Base-by-base conservation (phyloP, 2,888 invertebrate species). In the Aspidiotus destructor region DNA sequence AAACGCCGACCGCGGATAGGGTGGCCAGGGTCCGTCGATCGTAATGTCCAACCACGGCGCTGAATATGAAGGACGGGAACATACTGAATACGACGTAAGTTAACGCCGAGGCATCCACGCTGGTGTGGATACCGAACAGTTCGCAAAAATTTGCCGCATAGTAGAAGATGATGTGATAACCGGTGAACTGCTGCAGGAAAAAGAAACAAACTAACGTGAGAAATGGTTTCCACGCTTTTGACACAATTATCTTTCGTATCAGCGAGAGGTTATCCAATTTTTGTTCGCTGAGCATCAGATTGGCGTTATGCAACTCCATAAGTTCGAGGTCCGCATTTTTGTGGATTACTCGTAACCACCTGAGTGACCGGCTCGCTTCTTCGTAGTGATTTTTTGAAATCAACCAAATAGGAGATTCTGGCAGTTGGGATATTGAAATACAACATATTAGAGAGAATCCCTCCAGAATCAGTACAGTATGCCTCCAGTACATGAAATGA, bases 131-230 rank as follows among this genome's bases (percentile, higher is more conserved):
- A 6, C 85, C 84, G 11, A 86, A 83, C n/a, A 85, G 84, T 72
- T 85, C 81, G 75, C 87, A 84, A 74, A 87, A 84, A 70, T 81
- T 84, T 1, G 86, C 86, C 0, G 86, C 85, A 74, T 87, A 87
- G 74, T 85, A 87, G 55, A 87, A 75, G 52, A 87, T 84, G 0
- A 86, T 81, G 76, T 87, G 87, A 69, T 87, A 86, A 0, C 87
- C 87, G 0, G 85, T 85, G 74, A 86, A 80, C 75, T 87, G 86
- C 80, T 87, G 87, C 73, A 85, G 82, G 13, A 84, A 77, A 74
- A 87, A 84, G 77, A 87, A 87, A 0, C 81, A 75, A 3, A 86
- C 80, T 1, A 87, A 77, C 42, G 86, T 79, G 7, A 81, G 75
- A 76, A 87, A 87, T 0, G 87, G 87, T 74, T 85, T 86, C 71